Conservation (phyloP, 2,113 vertebrate species). For the Scartelaos histophorus region DNA sequence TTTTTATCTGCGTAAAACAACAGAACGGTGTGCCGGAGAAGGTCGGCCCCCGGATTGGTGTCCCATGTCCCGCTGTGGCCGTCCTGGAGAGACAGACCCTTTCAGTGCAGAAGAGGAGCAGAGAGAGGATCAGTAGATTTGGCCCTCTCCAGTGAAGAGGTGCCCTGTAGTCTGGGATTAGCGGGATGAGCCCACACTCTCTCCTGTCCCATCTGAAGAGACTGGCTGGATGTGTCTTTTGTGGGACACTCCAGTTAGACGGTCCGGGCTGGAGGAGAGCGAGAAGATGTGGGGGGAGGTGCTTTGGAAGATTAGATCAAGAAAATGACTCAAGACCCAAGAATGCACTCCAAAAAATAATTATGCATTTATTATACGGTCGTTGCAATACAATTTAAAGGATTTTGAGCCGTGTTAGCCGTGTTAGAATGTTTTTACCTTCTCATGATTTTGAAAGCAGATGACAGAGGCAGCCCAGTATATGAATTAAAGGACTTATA, state of each 20-base stretch:
- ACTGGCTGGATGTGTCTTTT: conserved; percentile 64
- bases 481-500: too few species aligned
- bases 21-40: conserved; percentile 13
- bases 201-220: conserved; percentile 61
- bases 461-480: too few species aligned
- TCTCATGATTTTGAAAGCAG: too few species aligned
- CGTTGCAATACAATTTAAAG: too few species aligned
- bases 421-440: too few species aligned
- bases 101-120: conserved; percentile 32
- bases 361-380: neutral
- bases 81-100: conserved; percentile 49
- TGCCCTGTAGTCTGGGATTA: conserved; percentile 70
- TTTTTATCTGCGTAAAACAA: conserved; percentile 14
- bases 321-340: neutral
- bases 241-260: conserved; percentile 59
- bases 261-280: conserved; percentile 35
- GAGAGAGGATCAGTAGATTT: conserved; percentile 68
- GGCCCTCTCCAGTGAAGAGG: conserved; percentile 72
- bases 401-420: too few species aligned
- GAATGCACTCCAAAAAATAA: neutral
- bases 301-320: conserved; percentile 16
- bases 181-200: conserved; percentile 71
- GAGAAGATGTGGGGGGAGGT: conserved; percentile 41
- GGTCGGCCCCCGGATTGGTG: conserved; percentile 22
- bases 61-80: conserved; percentile 54